Evolutionary conservation across 2,797 vertebrate genomes (phyloP), one percentile per base, ranked within the genome.

Genomic region (Spinibarbus caldwelli): DNA sequence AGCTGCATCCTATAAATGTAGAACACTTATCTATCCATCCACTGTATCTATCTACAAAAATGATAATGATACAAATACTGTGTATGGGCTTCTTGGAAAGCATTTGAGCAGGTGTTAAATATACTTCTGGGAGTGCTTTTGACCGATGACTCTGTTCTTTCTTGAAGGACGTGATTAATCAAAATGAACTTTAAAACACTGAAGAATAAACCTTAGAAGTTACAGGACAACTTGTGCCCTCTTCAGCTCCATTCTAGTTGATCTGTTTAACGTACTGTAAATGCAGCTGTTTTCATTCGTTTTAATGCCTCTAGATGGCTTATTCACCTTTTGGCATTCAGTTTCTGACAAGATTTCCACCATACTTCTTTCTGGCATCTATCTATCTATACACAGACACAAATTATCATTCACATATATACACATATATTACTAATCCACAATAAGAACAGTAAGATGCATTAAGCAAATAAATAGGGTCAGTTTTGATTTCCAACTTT

Each of bases 281-380:
- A 85, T 38, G 72, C 62, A 80, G 21, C 41, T 62, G 67, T 83
- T 82, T 66, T 71, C 19, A 41, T 85, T 87, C 26, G 83, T 80
- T 86, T 38, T 43, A 17, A 80, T 59, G 34, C 38, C n/a, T 83
- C 67, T 72, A 62, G 8, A 23, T 73, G 34, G 34, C 31, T 54
- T 49, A n/a, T 78, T 66, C 54, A 17, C 43, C 34, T 45, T 78
- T 72, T 57, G 64, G 21, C 21, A 41, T 54, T 64, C 26, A n/a
- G 36, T 26, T n/a, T 9, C 36, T n/a, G 29, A 54, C 17, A 31
- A 52, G 17, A 45, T 23, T 68, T 68, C 4, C n/a, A 68, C 72
- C 17, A 77, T 41, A 41, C 9, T 41, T 41, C 38, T 41, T 41
- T 21, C n/a, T 59, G 57, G n/a, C 57, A 26, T 59, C 57, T 26